phyloP scores from a whole-genome alignment of 1,140 invertebrate species.

The Drosophila teissieri region DNA sequence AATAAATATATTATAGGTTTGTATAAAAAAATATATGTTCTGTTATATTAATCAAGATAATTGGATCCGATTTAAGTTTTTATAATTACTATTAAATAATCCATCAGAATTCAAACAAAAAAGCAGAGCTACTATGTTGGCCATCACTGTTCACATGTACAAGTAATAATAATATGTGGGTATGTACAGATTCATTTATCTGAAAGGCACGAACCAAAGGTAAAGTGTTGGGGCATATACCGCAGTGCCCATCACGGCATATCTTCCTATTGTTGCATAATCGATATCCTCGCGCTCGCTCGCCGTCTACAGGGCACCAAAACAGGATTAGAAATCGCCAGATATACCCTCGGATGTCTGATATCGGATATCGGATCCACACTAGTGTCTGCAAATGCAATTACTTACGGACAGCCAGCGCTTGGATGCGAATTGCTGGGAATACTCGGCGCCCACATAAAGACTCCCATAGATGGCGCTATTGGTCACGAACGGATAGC shows the following conservation, averaged over 20 bases:
- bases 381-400: background rate
- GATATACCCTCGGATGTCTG: background rate
- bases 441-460: conserved; percentile 91
- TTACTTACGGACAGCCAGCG: conserved; percentile 63
- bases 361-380: background rate
- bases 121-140: background rate
- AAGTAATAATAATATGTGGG: background rate
- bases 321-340: conserved; percentile 45
- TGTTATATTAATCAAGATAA: no score
- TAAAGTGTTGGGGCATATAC: conserved; percentile 87
- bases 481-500: conserved; percentile 89
- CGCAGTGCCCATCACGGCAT: conserved; percentile 87
- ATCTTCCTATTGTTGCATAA: conserved; percentile 85
- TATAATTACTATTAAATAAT: no score
- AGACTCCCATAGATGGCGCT: conserved; percentile 91
- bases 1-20: no score
- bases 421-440: conserved; percentile 90
- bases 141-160: conserved; percentile 16
- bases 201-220: conserved; percentile 86
- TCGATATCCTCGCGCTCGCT: conserved; percentile 85
- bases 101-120: background rate
- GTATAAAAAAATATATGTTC: no score
- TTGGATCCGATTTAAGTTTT: no score
- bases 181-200: conserved; percentile 23
- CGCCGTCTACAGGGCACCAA: conserved; percentile 48